Percentiles rank a stretch among this genome's conserved stretches.
Conservation (phyloP, 2,888 invertebrate genomes). For the Frankliniella fusca region DNA sequence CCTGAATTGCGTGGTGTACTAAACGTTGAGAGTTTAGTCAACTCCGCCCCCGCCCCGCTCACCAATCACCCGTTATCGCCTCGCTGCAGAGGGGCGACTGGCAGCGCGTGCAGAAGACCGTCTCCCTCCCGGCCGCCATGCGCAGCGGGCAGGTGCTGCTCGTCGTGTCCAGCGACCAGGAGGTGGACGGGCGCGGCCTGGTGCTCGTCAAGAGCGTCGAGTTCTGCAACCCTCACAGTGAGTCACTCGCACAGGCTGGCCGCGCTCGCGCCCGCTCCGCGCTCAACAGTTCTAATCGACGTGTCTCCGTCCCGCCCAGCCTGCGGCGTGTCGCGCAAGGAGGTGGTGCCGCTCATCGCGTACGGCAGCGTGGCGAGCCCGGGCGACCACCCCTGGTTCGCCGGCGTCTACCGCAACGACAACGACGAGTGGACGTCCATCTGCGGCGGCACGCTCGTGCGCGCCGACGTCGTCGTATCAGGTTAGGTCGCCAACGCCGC, state of each 20-base stretch:
- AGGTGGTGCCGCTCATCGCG: conserved; percentile 37
- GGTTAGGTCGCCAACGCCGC: conserved; percentile 36
- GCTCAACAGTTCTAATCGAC: neutral
- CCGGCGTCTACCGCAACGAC: conserved; percentile 39
- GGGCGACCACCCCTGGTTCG: conserved; percentile 42
- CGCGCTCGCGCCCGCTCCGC: neutral
- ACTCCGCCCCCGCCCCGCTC: neutral
- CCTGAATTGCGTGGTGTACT: neutral
- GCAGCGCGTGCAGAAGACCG: neutral
- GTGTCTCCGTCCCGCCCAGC: neutral
- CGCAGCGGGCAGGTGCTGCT: neutral
- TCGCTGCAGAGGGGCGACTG: neutral
- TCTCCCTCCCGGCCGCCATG: neutral
- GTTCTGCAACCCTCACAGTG: neutral
- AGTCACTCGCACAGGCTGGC: neutral
- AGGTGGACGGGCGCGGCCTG: conserved; percentile 5
- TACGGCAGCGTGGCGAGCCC: conserved; percentile 40
- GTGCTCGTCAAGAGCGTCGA: neutral
- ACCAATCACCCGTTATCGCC: neutral
- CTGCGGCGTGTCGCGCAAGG: neutral
- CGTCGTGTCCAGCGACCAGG: neutral
- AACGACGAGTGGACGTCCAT: conserved; percentile 37
- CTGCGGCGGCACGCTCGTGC: conserved; percentile 42
- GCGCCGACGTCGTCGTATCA: conserved; percentile 40
- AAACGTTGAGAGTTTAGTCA: neutral